phyloP scores from a whole-genome alignment of 2,113 vertebrate genomes.

The Macquaria ambigua region DNA sequence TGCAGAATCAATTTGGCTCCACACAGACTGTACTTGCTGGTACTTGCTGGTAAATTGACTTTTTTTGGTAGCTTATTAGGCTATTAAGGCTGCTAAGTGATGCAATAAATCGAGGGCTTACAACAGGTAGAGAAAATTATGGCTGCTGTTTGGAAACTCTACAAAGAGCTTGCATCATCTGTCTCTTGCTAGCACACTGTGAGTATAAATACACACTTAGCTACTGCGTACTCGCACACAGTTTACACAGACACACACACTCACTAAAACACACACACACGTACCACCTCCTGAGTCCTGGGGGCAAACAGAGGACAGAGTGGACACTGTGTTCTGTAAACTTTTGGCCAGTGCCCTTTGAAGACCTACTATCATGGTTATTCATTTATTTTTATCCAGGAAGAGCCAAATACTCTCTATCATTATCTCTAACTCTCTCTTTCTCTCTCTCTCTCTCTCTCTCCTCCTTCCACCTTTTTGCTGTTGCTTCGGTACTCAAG shows the following conservation, averaged over 20 bases:
- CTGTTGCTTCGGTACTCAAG: not conserved
- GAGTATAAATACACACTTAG: conserved; percentile 65
- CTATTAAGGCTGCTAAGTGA: conserved; percentile 73
- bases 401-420: conserved; percentile 46
- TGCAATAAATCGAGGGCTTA: conserved; percentile 72
- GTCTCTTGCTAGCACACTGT: conserved; percentile 55
- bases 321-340: conserved; percentile 78
- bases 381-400: conserved; percentile 71
- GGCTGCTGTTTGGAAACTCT: conserved; percentile 73
- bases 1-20: conserved; percentile 51
- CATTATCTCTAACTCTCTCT: conserved; percentile 4
- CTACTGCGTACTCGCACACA: conserved; percentile 50
- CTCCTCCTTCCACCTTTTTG: not conserved
- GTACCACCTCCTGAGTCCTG: conserved; percentile 56
- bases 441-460: not conserved
- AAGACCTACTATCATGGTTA: conserved; percentile 63
- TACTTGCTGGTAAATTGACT: conserved; percentile 63
- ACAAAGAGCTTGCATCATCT: conserved; percentile 74
- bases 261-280: conserved; percentile 46
- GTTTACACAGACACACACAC: conserved; percentile 35
- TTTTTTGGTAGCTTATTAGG: conserved; percentile 56
- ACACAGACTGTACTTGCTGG: conserved; percentile 50
- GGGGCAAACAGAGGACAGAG: conserved; percentile 73
- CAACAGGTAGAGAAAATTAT: conserved; percentile 72
- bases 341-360: conserved; percentile 67